Evolutionary conservation across 1,140 invertebrate genomes (phyloP), one percentile per base, ranked within the genome.

Genomic region (Apis florea): DNA sequence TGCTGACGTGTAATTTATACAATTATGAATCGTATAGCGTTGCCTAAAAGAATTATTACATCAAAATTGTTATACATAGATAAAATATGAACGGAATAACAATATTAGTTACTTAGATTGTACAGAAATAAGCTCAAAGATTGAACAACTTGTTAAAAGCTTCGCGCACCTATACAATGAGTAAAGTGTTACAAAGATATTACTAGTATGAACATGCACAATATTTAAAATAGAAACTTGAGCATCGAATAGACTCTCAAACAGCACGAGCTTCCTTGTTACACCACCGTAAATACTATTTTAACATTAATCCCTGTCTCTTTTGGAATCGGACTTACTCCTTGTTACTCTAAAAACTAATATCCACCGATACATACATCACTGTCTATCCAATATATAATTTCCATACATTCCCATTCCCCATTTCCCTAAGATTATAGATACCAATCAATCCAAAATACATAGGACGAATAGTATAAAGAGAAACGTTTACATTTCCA

Each of bases 401-500:
- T n/a, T n/a, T n/a, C n/a, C 5, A 4, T 31, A 40, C 4, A 19
- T 31, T 26, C 24, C 31, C n/a, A n/a, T n/a, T n/a, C n/a, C 1
- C 31, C 0, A 6, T 31, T 21, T 2, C 40, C 11, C 1, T 12
- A 66, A 26, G 3, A 26, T 51, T 15, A 13, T 24, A n/a, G n/a
- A n/a, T n/a, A 49, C 70, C 58, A 61, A 12, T 19, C 11, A 21
- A 9, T 24, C 15, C 47, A 53, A n/a, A n/a, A 21, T 58, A 8
- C 1, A 40, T 0, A 47, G 21, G 15, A 26, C 4, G 13, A 40
- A 24, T 68, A 19, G 56, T 6, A 71, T 12, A 56, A 3, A 1
- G 24, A 17, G 19, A 1, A 26, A 12, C 9, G 15, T 63, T 66
- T 24, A 21, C 9, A 71, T 74, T 84, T 64, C 1, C 59, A 96